Conservation (phyloP, 1,140 invertebrate genomes). For the Drosophila kohkoa region DNA sequence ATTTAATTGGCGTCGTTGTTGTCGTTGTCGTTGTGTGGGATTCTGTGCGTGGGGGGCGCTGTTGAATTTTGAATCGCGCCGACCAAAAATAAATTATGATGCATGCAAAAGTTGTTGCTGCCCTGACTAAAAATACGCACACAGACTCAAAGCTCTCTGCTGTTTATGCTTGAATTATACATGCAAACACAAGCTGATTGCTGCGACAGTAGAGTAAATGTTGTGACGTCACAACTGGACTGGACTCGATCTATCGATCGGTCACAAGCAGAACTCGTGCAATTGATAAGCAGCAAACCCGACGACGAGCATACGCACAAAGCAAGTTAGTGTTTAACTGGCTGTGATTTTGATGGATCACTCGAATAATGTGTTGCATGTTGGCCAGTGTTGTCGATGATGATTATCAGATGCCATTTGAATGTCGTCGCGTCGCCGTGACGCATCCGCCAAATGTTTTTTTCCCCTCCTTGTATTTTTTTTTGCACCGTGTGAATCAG, state of each 20-base stretch:
- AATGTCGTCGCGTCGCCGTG: constrained; percentile 34
- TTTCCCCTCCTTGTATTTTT: not conserved
- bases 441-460: constrained; percentile 39
- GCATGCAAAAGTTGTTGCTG: constrained; percentile 61
- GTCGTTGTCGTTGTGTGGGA: constrained; percentile 25
- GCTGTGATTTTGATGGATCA: constrained; percentile 37
- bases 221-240: constrained; percentile 53
- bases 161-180: constrained; percentile 23
- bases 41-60: constrained; percentile 39
- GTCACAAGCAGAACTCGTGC: constrained; percentile 53
- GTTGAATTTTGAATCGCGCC: constrained; percentile 48
- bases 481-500: constrained; percentile 18
- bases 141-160: not conserved
- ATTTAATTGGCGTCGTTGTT: constrained; percentile 41
- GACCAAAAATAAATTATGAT: constrained; percentile 79
- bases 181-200: constrained; percentile 35
- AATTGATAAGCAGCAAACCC: constrained; percentile 39
- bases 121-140: constrained; percentile 62
- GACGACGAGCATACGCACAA: not conserved
- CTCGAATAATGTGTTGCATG: not conserved
- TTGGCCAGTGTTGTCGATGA: constrained; percentile 6
- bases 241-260: constrained; percentile 34
- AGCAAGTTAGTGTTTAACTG: not conserved
- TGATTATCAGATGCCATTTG: constrained; percentile 34
- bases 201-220: constrained; percentile 9